phyloP scores from a whole-genome alignment of 2,797 vertebrate species.

The Galagoides demidoff region DNA sequence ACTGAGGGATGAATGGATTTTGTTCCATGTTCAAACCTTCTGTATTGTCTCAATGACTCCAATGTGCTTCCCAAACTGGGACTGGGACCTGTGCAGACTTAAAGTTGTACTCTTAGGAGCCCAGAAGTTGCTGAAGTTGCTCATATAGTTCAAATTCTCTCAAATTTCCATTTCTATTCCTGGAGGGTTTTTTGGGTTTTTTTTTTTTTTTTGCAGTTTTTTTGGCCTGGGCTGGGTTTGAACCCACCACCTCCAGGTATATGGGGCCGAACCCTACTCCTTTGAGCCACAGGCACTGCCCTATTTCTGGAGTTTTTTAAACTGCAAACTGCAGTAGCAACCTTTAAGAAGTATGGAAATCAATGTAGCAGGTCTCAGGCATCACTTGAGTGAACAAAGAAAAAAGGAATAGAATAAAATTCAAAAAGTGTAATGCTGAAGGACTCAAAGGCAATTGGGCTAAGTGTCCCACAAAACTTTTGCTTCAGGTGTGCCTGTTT shows the following conservation, averaged over 20 bases:
- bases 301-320: neutral
- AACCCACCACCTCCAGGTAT: too few relatives aligned
- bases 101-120: neutral
- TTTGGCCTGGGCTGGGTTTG: too few relatives aligned
- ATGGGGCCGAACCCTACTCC: too few relatives aligned
- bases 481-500: neutral
- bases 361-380: neutral
- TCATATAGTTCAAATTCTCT: neutral
- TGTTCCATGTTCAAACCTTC: neutral
- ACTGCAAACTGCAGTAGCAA: neutral
- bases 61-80: neutral
- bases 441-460: neutral
- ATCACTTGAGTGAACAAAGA: neutral
- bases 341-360: neutral
- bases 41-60: neutral
- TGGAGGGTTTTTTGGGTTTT: neutral
- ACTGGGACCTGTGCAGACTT: accelerated
- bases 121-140: neutral
- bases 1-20: neutral
- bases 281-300: too few relatives aligned
- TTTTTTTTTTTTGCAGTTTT: too few relatives aligned
- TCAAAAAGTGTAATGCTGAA: neutral
- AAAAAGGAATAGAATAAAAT: neutral
- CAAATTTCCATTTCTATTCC: neutral
- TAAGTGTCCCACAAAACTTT: neutral